These are phyloP conservation scores for Agriopis aurantiaria DNA, from an alignment of 2,888 invertebrate species.

Conservation along the genomic window DNA sequence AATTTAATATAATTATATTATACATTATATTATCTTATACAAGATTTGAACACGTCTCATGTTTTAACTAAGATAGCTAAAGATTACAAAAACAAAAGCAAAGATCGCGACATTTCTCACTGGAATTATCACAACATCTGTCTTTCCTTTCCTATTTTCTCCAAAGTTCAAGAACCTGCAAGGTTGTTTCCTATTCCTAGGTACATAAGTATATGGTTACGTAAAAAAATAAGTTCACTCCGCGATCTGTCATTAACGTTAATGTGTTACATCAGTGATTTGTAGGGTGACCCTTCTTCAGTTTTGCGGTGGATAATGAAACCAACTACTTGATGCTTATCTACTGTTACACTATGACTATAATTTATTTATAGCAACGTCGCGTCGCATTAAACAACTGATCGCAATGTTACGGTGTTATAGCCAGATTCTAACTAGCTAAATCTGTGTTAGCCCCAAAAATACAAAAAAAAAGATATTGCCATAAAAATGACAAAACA, in stretches of 20 bases:
- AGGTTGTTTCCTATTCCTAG: conserved; percentile 37
- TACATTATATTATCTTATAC: too few species aligned
- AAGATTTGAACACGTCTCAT: too few species aligned
- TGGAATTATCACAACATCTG: conserved; percentile 12
- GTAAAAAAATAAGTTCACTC: conserved; percentile 43
- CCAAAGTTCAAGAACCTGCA: conserved; percentile 32
- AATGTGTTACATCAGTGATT: conserved; percentile 46
- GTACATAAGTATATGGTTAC: conserved; percentile 29
- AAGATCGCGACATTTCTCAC: conserved; percentile 26
- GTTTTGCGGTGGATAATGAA: background rate
- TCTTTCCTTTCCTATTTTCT: conserved; percentile 32
- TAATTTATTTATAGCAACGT: too few species aligned
- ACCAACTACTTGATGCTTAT: background rate
- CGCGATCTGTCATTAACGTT: conserved; percentile 40
- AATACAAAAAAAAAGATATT: too few species aligned
- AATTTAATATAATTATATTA: too few species aligned
- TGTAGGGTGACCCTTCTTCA: conserved; percentile 20
- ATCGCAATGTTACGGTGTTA: too few species aligned
- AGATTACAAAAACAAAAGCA: conserved; percentile 22
- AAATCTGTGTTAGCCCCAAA: too few species aligned
- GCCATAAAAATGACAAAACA: too few species aligned
- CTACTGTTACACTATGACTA: too few species aligned
- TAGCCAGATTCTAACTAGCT: too few species aligned
- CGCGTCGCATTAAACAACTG: too few species aligned
- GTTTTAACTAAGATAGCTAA: too few species aligned